Conservation (phyloP, 1,140 invertebrate species). For the Bombyx mandarina region DNA sequence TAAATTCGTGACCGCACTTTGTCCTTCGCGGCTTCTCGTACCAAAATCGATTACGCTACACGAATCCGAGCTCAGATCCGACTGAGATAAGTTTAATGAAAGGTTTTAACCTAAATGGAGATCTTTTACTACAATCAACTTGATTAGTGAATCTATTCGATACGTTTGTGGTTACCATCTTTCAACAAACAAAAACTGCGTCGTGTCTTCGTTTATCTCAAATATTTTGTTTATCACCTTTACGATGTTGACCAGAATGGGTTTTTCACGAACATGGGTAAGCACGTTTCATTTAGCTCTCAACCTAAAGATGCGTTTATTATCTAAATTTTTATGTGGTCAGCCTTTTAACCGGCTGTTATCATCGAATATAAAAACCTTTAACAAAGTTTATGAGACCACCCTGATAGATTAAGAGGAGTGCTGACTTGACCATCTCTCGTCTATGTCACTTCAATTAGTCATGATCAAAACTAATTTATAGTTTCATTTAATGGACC, state of each 20-base stretch:
- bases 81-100: slow-evolving; percentile 63
- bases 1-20: slow-evolving; percentile 63
- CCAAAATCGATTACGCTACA: slow-evolving; percentile 66
- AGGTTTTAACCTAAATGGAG: slow-evolving; percentile 49
- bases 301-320: slow-evolving; percentile 23
- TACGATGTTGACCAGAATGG: slow-evolving; percentile 19
- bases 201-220: background rate
- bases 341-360: slow-evolving; percentile 37
- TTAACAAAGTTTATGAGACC: slow-evolving; percentile 37
- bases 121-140: slow-evolving; percentile 47
- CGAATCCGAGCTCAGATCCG: slow-evolving; percentile 55
- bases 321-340: slow-evolving; percentile 52
- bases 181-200: background rate
- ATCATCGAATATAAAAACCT: slow-evolving; percentile 37
- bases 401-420: slow-evolving; percentile 17
- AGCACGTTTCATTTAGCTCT: slow-evolving; percentile 26
- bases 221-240: slow-evolving; percentile 23
- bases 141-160: background rate
- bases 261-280: slow-evolving; percentile 26
- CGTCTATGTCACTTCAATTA: slow-evolving; percentile 56
- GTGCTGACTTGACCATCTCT: too few relatives aligned
- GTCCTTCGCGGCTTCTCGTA: slow-evolving; percentile 63
- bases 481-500: slow-evolving; percentile 61
- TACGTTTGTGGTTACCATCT: background rate
- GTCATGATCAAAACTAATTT: slow-evolving; percentile 67